Base-by-base conservation (phyloP, 2,888 invertebrate genomes). In the Dryobota labecula region DNA sequence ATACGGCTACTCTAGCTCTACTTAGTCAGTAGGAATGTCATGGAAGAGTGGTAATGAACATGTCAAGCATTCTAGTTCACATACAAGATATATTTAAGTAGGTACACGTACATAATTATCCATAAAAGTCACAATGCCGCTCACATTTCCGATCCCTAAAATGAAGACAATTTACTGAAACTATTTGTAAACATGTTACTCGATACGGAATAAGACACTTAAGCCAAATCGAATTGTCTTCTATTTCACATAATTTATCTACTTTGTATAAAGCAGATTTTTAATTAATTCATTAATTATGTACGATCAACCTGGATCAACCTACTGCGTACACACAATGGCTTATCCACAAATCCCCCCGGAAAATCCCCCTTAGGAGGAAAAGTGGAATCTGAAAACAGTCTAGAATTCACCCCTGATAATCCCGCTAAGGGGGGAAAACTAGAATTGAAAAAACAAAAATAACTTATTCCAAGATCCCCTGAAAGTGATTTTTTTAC, bases 161-260 rank as follows among this genome's bases (percentile, higher is more conserved):
- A 18, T 68, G 15, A 45, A 69, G 27, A 2, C 9, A 69, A 54
- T 60, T 41, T 20, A 70, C 20, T 43, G 15, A 45, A 70, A 38
- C 45, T 24, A 70, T 54, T 54, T 33, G 41, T 70, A 36, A n/a
- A 45, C 24, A 43, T 54, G 45, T 38, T 54, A 70, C 36, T 38
- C 18, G 27, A 70, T 43, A 54, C 18, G 27, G 30, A 45, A 18
- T 20, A 18, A 6, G 49, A 41, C 13, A 49, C n/a, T 67, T 66
- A 5, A 67, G 18, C 27, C 18, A 47, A 67, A 49, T 66, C 18
- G n/a, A 66, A 67, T 67, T 18, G 27, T 47, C 36, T 47, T 38
- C 20, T 36, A 13, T 47, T 18, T 27, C n/a, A 8, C n/a, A 15
- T 11, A 27, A 2, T 5, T 7, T 27, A 2, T 5, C n/a, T 18